phyloP scores from a whole-genome alignment of 1,140 invertebrate species.

The Panagrolaimus sp. region DNA sequence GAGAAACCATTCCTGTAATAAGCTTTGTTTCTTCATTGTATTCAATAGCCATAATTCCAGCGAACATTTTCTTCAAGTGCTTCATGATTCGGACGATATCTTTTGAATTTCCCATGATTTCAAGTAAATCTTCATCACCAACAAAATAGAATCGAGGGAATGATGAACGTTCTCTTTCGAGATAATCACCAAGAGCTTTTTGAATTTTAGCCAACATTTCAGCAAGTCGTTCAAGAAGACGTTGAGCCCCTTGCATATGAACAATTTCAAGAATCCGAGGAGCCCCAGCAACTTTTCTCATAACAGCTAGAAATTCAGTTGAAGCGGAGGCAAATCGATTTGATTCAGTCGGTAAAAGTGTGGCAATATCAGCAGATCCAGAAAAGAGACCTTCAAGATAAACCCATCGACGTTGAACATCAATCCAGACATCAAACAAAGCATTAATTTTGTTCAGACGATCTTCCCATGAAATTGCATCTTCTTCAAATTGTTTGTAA shows the following conservation, averaged over 20 bases:
- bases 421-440: slow-evolving; percentile 98
- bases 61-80: slow-evolving; percentile 99
- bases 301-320: slow-evolving; percentile 88
- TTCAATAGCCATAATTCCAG: slow-evolving; percentile 87
- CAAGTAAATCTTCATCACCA: slow-evolving; percentile 96
- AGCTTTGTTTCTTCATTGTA: slow-evolving; percentile 80
- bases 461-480: slow-evolving; percentile 96
- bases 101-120: slow-evolving; percentile 99
- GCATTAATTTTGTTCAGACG: slow-evolving; percentile 96
- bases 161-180: slow-evolving; percentile 92
- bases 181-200: slow-evolving; percentile 95
- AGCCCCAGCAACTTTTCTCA: slow-evolving; percentile 94
- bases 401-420: slow-evolving; percentile 97
- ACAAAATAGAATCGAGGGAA: slow-evolving; percentile 99
- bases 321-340: slow-evolving; percentile 79
- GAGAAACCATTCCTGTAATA: slow-evolving; percentile 77
- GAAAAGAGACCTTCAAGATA: slow-evolving; percentile 98
- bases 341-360: slow-evolving; percentile 90
- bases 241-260: slow-evolving; percentile 88
- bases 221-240: slow-evolving; percentile 91
- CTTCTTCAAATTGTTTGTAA: slow-evolving; percentile 98
- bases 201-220: slow-evolving; percentile 97
- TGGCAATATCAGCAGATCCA: slow-evolving; percentile 95
- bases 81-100: slow-evolving; percentile 94
- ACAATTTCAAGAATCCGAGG: slow-evolving; percentile 96